Conservation (phyloP, 2,113 vertebrate genomes). For the Pteropus alecto region DNA sequence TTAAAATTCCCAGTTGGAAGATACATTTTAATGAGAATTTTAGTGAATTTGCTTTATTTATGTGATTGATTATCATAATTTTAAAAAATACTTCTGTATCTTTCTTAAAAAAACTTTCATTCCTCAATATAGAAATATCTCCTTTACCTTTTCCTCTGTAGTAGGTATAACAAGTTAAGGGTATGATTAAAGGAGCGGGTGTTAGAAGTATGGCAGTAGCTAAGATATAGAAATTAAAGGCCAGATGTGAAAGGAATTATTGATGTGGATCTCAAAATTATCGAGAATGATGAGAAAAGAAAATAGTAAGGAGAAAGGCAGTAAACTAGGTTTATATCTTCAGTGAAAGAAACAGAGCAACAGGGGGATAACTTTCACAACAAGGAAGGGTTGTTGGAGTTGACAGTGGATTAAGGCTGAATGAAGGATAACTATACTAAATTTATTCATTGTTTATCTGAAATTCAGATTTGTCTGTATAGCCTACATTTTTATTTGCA, state of each 20-base stretch:
- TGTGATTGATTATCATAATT: neutral
- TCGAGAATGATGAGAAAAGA: neutral
- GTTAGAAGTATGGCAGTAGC: neutral
- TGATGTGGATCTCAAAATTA: neutral
- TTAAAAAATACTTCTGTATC: neutral
- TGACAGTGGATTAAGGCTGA: neutral
- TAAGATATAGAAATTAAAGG: neutral
- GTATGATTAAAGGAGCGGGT: neutral
- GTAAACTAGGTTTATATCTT: neutral
- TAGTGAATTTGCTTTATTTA: neutral
- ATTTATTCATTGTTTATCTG: neutral
- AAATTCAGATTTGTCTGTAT: neutral
- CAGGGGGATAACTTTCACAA: neutral
- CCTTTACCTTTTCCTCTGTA: neutral
- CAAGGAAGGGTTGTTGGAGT: too few relatives aligned
- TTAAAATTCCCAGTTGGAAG: neutral
- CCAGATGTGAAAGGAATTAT: neutral
- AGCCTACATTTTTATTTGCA: neutral
- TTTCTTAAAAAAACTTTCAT: neutral
- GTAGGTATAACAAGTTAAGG: neutral
- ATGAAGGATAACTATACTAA: neutral
- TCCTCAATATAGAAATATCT: neutral
- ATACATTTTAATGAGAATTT: neutral
- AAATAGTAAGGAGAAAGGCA: neutral
- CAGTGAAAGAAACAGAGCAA: neutral